Percentiles rank a stretch among this genome's conserved stretches.
These are phyloP conservation scores for Octodon degus DNA, from an alignment of 2,113 vertebrate species.

Conservation along the genomic window DNA sequence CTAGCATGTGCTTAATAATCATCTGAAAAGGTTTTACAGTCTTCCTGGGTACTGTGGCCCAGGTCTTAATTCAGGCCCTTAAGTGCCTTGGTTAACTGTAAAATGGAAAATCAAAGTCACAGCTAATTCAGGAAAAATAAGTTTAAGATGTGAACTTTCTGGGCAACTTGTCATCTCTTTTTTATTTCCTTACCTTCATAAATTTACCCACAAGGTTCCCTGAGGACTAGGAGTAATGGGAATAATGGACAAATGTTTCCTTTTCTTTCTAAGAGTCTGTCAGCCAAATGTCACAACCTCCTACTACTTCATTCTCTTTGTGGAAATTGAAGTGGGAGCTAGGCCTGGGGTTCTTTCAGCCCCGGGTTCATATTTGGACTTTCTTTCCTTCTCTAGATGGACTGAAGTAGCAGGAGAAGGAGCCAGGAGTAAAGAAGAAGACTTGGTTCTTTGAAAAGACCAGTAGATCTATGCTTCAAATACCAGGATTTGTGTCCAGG, in stretches of 20 bases:
- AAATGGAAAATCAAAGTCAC: conserved; percentile 79
- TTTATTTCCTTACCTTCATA: conserved; percentile 69
- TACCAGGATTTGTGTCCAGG: not conserved
- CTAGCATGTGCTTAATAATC: conserved; percentile 68
- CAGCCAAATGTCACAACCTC: conserved; percentile 33
- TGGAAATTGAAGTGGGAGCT: conserved; percentile 36
- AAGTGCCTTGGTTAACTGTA: conserved; percentile 77
- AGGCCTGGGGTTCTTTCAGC: not conserved
- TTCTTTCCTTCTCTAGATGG: conserved; percentile 25
- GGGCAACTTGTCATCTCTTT: conserved; percentile 64
- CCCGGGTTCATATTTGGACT: not conserved
- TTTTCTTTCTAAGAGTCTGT: conserved; percentile 33
- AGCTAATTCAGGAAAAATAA: conserved; percentile 73
- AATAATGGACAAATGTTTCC: conserved; percentile 58
- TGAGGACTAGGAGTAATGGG: conserved; percentile 54
- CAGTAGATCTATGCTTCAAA: conserved; percentile 14
- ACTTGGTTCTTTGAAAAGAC: not conserved
- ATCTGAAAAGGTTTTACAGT: conserved; percentile 69
- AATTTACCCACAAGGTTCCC: conserved; percentile 67
- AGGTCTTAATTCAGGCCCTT: conserved; percentile 67
- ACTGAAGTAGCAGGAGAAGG: not conserved
- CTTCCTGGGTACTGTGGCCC: conserved; percentile 59
- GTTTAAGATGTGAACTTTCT: conserved; percentile 71
- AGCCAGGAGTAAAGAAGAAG: not conserved
- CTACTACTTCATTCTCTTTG: not conserved